Percentiles rank a stretch among this genome's conserved stretches.
These are phyloP conservation scores for Corvus moneduloides DNA, from an alignment of 2,113 vertebrate species.

Conservation along the genomic window DNA sequence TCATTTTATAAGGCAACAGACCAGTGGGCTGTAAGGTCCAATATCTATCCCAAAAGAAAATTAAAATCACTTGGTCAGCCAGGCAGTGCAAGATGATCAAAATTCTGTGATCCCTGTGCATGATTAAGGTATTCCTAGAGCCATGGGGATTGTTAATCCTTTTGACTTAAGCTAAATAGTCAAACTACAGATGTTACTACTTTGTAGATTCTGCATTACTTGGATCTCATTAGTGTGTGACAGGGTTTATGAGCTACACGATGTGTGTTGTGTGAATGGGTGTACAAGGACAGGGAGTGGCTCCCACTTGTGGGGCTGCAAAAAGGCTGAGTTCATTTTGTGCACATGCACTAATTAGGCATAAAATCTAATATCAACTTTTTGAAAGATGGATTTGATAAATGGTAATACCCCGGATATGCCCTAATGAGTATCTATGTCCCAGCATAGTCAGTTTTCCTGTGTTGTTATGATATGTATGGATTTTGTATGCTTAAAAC, in stretches of 20 bases:
- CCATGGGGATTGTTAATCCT: slow-evolving; percentile 13
- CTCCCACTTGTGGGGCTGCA: not conserved
- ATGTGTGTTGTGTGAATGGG: not conserved
- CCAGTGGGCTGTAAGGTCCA: slow-evolving; percentile 4
- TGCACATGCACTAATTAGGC: not conserved
- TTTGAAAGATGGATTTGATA: not conserved
- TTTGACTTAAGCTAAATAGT: not conserved
- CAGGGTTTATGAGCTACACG: not conserved
- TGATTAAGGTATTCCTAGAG: not conserved
- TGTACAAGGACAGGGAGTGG: not conserved
- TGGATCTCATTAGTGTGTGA: not conserved
- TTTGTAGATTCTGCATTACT: not conserved
- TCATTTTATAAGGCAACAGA: not conserved
- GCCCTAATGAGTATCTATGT: not conserved
- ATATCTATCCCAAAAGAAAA: slow-evolving; percentile 16
- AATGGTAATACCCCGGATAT: not conserved
- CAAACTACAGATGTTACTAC: not conserved
- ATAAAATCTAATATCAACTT: not conserved
- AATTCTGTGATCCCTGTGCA: not conserved
- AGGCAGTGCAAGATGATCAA: not conserved
- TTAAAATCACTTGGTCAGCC: slow-evolving; percentile 17
- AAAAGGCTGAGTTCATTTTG: not conserved
- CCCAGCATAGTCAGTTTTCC: not conserved
- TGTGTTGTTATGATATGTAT: not conserved
- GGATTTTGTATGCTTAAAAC: not conserved